phyloP scores from a whole-genome alignment of 2,888 invertebrate genomes.

The Acanthosepion lycidas region DNA sequence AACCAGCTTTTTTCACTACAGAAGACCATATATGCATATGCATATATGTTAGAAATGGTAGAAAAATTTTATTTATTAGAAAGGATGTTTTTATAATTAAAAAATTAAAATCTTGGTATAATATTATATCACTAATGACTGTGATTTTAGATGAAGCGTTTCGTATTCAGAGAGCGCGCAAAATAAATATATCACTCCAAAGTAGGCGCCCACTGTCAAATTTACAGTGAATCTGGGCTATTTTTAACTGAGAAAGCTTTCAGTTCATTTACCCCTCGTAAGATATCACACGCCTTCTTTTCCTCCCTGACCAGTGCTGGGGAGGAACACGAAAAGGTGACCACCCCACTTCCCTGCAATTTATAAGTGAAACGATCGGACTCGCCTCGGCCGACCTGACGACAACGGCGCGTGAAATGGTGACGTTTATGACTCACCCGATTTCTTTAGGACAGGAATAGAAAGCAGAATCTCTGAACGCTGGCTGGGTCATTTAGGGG shows the following conservation, averaged over 20 bases:
- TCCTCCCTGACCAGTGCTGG: too few species aligned
- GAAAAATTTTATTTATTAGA: too few species aligned
- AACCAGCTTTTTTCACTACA: too few species aligned
- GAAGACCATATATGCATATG: too few species aligned
- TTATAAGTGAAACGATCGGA: too few species aligned
- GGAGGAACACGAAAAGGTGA: not conserved
- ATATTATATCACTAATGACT: too few species aligned
- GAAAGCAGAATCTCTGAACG: not conserved
- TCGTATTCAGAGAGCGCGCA: not conserved
- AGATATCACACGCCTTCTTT: not conserved
- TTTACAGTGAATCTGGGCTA: not conserved
- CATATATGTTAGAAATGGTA: too few species aligned
- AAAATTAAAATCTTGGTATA: too few species aligned
- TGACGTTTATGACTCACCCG: not conserved
- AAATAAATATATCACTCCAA: not conserved
- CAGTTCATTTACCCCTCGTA: not conserved
- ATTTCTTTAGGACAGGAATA: not conserved
- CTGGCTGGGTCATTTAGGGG: not conserved
- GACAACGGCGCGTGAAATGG: not conserved
- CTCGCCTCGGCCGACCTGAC: not conserved
- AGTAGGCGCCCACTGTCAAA: not conserved
- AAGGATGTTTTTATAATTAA: too few species aligned
- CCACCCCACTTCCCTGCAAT: not conserved
- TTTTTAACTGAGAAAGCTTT: not conserved
- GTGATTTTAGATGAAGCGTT: too few species aligned